These are phyloP conservation scores for Hippocampus guttulatus DNA, from an alignment of 2,113 vertebrate species.

Conservation along the genomic window DNA sequence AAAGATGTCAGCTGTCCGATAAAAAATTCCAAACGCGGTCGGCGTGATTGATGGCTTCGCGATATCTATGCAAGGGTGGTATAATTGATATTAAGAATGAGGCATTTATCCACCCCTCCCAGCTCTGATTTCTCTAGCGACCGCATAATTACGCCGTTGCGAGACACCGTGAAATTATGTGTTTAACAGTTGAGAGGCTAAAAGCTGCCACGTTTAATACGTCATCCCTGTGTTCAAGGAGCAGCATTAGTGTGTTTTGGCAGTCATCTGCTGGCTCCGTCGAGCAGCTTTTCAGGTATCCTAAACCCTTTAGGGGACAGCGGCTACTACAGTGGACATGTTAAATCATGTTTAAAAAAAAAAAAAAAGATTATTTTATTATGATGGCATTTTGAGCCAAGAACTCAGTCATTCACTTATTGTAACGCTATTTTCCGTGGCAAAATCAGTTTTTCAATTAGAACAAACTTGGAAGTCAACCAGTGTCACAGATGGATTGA, in stretches of 20 bases:
- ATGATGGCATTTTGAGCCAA: too few species aligned
- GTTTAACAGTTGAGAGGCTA: conserved; percentile 34
- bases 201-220: conserved; percentile 21
- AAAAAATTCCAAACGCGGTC: conserved; percentile 16
- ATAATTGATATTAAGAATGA: conserved; percentile 26
- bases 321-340: too few species aligned
- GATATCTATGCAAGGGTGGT: conserved; percentile 32
- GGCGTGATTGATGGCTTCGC: conserved; percentile 11
- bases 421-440: too few species aligned
- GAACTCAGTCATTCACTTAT: too few species aligned
- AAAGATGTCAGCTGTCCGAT: conserved; percentile 44
- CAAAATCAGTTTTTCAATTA: too few species aligned
- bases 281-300: too few species aligned
- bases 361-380: too few species aligned
- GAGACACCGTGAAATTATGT: conserved; percentile 32
- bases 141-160: conserved; percentile 28
- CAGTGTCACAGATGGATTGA: too few species aligned
- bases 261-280: background rate
- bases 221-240: conserved; percentile 19
- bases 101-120: background rate
- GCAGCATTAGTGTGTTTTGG: background rate
- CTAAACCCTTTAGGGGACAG: too few species aligned
- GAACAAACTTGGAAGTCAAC: too few species aligned
- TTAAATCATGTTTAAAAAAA: too few species aligned
- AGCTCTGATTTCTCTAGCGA: conserved; percentile 14